phyloP scores from a whole-genome alignment of 2,113 vertebrate species.

The rabbit (Oryctolagus cuniculus) region mOryCun1.1 NC_091447.1:5839001-5839500 shows the following conservation, averaged over 20 bases:
- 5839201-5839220: neutral
- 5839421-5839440: neutral
- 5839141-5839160: neutral
- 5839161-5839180: neutral
- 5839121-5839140: neutral
- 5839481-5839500: conserved; percentile 24
- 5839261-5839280: neutral
- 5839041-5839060: neutral
- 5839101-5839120: neutral
- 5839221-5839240: neutral
- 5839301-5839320: neutral
- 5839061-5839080: neutral
- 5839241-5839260: neutral
- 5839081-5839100: neutral
- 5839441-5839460: neutral
- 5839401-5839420: neutral
- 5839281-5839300: neutral
- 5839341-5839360: neutral
- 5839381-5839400: neutral
- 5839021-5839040: neutral
- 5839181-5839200: neutral
- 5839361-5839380: neutral
- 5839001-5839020: neutral
- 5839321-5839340: neutral
- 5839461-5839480: neutral